Evolutionary conservation across 92 coral and sea anemone species (phyloP).

Genomic region (Actinostola sp.): DNA sequence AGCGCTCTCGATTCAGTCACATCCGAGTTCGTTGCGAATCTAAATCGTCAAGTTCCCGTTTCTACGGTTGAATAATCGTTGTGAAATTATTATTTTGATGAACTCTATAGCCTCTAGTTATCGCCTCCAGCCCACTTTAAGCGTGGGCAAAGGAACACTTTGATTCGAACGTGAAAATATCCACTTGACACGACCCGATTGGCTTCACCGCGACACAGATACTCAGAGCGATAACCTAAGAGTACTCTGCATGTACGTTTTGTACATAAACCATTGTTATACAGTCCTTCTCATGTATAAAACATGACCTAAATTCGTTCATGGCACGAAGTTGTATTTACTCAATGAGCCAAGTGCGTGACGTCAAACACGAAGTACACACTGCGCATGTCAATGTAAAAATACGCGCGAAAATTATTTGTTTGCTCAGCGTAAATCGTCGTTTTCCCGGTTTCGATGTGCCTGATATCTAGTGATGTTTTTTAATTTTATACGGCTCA

Average conservation of each 20-base stretch:
- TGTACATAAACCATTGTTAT: background rate
- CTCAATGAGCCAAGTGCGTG: background rate
- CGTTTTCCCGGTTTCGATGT: too few relatives aligned
- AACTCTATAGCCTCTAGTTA: background rate
- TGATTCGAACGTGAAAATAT: too few relatives aligned
- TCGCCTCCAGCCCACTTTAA: background rate
- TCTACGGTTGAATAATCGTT: conserved; percentile 13
- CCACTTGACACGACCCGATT: too few relatives aligned
- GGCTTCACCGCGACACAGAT: background rate
- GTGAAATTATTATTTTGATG: conserved; percentile 20
- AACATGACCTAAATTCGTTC: background rate
- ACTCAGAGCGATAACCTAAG: too few relatives aligned
- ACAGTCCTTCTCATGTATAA: background rate
- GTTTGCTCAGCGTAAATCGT: background rate
- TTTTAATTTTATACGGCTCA: too few relatives aligned
- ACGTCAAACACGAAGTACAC: background rate
- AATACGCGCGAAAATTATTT: conserved; percentile 12
- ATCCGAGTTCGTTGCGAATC: background rate
- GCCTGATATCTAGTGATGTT: too few relatives aligned
- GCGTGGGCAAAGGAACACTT: too few relatives aligned
- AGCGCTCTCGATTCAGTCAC: background rate
- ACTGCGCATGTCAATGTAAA: conserved; percentile 10
- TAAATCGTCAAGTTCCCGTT: conserved; percentile 15
- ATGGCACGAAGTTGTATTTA: background rate
- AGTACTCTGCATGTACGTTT: background rate